Base-by-base conservation (phyloP, 2,888 invertebrate species). In the Chrysodeixis includens region DNA sequence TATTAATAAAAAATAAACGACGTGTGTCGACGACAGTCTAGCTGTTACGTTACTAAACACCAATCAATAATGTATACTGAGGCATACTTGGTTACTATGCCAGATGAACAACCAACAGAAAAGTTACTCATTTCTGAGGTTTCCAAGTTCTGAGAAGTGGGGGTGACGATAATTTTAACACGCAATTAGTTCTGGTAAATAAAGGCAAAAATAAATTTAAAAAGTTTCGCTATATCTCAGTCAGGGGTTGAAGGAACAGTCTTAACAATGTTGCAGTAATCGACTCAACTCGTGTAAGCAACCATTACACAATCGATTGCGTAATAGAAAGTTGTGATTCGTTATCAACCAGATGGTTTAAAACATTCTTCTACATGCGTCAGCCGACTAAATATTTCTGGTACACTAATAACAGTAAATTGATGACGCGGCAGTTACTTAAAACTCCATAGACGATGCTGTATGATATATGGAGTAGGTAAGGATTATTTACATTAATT, bases 231-330 rank as follows among this genome's bases (percentile, higher is more conserved):
- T n/a, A n/a, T 62, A 61, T 63, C 64, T 65, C 63, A 75, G 75
- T 69, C 69, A 71, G 58, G 67, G 62, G 66, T 78, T 74, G 59
- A 76, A 59, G 52, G 69, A 80, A 66, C 69, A 70, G 77, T 76
- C 63, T 81, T 82, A 78, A 82, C 81, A 84, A 83, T 82, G 84
- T 87, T 85, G 84, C 84, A 81, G 77, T 76, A 76, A 81, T 79
- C 71, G 71, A 63, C 74, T 75, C 83, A 83, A 85, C 83, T 85
- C 83, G 84, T 84, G 85, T 83, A 84, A 83, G 83, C 78, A 82
- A 85, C 80, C 69, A 78, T 87, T 89, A 81, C 86, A 86, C 80
- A 88, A 89, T 85, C 79, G 71, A 81, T 88, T 87, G 76, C 83
- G 84, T 78, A 86, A 80, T 79, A 82, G 79, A 76, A 78, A 81